A percentile compares a stretch with the other conserved stretches of the same genome.
These are phyloP conservation scores for Anser cygnoides DNA, from an alignment of 2,113 vertebrate genomes.

Conservation along the genomic window DNA sequence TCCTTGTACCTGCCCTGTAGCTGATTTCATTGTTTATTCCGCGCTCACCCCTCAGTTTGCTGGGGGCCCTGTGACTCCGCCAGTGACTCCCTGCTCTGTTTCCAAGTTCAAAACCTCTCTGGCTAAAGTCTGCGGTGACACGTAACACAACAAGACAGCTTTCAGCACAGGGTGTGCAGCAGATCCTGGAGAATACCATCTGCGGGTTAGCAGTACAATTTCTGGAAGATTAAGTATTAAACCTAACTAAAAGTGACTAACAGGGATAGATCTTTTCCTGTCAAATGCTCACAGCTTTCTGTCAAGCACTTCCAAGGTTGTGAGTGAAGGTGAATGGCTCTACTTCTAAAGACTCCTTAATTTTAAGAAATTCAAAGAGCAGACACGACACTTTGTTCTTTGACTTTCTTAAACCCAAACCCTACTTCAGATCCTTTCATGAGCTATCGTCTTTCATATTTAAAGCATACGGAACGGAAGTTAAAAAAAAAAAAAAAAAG, in stretches of 20 bases:
- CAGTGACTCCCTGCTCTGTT: neutral
- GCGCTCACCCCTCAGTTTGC: constrained; percentile 29
- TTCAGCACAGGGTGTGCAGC: constrained; percentile 17
- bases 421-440: constrained; percentile 74
- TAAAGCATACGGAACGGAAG: constrained; percentile 68
- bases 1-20: constrained; percentile 39
- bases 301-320: constrained; percentile 71
- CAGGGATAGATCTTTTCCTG: constrained; percentile 55
- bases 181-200: neutral
- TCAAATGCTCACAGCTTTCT: constrained; percentile 6
- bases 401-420: constrained; percentile 74
- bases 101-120: constrained; percentile 63
- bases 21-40: constrained; percentile 63
- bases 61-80: neutral
- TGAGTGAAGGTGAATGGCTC: constrained; percentile 73
- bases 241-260: constrained; percentile 58
- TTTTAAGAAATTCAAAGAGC: constrained; percentile 80
- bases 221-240: constrained; percentile 55
- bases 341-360: constrained; percentile 75
- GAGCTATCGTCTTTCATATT: constrained; percentile 75
- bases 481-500: constrained; percentile 33
- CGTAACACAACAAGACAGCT: constrained; percentile 57
- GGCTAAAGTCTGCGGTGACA: constrained; percentile 16
- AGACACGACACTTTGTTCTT: constrained; percentile 72
- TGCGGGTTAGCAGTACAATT: neutral